Evolutionary conservation across 2,113 vertebrate species (phyloP), one percentile per base, ranked within the genome.

Genomic region (Narcine bancroftii): DNA sequence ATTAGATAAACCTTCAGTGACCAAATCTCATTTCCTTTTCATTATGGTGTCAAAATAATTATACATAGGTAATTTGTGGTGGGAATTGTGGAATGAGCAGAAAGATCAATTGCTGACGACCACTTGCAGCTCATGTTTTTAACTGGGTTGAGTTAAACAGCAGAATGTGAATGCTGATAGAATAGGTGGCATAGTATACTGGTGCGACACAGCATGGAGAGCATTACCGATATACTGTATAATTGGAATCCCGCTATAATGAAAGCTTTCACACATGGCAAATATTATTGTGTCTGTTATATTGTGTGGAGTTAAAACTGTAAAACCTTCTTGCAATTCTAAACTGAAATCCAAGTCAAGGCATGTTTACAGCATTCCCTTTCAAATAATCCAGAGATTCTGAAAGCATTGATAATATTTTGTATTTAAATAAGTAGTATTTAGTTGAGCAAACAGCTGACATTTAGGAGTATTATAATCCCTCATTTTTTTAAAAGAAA

Each of bases 1-100:
- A 96, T 96, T 97, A 97, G 96, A 97, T 97, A 97, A 97, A 97
- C 96, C 95, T 95, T 95, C 95, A 94, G 96, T 96, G 96, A 96
- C 96, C 96, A 96, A 97, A 97, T 97, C 96, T 96, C 96, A 97
- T 97, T 97, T 97, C 96, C 96, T 97, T 96, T 97, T 97, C 96
- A 97, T 97, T 96, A 96, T 95, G 95, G 95, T 97, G 96, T 97
- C 96, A 97, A 97, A 97, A 97, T 97, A 97, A 97, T 97, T 97
- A 96, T 95, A 97, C 96, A 96, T 97, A 95, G 96, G 95, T 97
- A 97, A 97, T 97, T 97, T 97, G 96, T 96, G 96, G 96, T 95
- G 95, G 95, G 96, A 96, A 96, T 96, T 96, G 95, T 94, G 93
- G 95, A 96, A 95, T 96, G 95, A 96, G 96, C 96, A 96, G 96